These are phyloP conservation scores for Nasonia longicornis DNA, from an alignment of 1,140 invertebrate genomes.

Conservation along the genomic window DNA sequence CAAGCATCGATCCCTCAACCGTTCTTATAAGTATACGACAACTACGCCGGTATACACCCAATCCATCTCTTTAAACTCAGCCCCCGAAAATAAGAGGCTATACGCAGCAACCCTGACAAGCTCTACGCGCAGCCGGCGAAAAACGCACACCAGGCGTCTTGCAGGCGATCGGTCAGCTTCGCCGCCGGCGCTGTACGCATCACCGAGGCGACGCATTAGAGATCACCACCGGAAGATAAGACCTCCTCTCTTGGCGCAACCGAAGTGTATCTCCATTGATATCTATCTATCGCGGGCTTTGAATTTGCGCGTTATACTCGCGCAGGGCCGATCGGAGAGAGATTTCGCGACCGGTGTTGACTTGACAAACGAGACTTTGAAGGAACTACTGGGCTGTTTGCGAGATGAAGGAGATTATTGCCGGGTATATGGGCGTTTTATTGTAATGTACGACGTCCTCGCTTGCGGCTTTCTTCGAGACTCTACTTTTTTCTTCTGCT, in stretches of 20 bases:
- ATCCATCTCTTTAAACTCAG: slow-evolving; percentile 3
- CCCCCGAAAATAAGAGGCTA: background rate
- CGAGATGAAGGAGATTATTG: slow-evolving; percentile 14
- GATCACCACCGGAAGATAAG: background rate
- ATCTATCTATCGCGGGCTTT: background rate
- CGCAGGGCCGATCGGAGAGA: background rate
- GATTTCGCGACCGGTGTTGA: slow-evolving; percentile 22
- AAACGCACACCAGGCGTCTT: background rate
- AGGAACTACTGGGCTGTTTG: slow-evolving; percentile 18
- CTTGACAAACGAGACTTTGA: slow-evolving; percentile 34
- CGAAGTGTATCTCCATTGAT: slow-evolving; percentile 1
- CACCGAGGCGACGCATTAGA: background rate
- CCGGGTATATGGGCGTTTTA: background rate
- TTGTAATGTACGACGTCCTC: background rate
- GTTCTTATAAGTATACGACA: background rate
- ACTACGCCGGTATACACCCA: background rate
- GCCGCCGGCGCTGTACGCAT: background rate
- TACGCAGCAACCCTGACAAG: background rate
- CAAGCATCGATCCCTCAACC: background rate
- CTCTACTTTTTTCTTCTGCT: slow-evolving; percentile 2
- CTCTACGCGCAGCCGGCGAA: slow-evolving; percentile 5
- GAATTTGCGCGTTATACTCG: slow-evolving; percentile 16
- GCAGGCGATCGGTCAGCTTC: background rate
- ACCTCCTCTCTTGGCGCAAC: background rate
- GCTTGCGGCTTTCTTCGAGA: slow-evolving; percentile 5